Evolutionary conservation across 2,797 vertebrate species (phyloP).

Genomic region (Pipistrellus pipistrellus): DNA sequence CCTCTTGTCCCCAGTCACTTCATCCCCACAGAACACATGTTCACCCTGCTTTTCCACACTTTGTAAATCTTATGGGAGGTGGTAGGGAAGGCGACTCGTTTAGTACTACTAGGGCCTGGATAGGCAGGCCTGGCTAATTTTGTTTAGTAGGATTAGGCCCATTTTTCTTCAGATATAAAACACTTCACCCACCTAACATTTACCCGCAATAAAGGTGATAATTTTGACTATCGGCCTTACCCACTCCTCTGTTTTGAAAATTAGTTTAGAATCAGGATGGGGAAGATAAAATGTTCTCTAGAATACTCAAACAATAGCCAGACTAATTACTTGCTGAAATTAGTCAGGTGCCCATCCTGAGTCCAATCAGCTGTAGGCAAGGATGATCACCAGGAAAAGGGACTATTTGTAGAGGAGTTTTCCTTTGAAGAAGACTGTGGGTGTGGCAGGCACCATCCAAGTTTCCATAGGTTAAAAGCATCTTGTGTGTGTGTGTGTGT

Average conservation of each 20-base stretch:
- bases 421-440: not conserved
- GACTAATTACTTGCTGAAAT: not conserved
- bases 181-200: not conserved
- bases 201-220: conserved; percentile 11
- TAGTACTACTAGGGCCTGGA: not conserved
- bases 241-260: not conserved
- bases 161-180: conserved; percentile 34
- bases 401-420: not conserved
- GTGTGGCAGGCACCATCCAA: not conserved
- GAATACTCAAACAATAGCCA: not conserved
- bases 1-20: not conserved
- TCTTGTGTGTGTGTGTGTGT: not conserved
- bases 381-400: not conserved
- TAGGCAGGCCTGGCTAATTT: not conserved
- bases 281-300: conserved; percentile 9
- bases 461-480: not conserved
- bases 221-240: conserved; percentile 40
- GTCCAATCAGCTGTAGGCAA: not conserved
- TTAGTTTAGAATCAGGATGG: conserved; percentile 5
- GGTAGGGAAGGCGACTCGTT: not conserved
- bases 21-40: not conserved
- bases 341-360: not conserved
- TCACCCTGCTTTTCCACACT: not conserved
- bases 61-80: not conserved
- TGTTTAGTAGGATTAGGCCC: not conserved